These are phyloP conservation scores for Tribolium madens DNA, from an alignment of 1,140 invertebrate species.

Conservation along the genomic window DNA sequence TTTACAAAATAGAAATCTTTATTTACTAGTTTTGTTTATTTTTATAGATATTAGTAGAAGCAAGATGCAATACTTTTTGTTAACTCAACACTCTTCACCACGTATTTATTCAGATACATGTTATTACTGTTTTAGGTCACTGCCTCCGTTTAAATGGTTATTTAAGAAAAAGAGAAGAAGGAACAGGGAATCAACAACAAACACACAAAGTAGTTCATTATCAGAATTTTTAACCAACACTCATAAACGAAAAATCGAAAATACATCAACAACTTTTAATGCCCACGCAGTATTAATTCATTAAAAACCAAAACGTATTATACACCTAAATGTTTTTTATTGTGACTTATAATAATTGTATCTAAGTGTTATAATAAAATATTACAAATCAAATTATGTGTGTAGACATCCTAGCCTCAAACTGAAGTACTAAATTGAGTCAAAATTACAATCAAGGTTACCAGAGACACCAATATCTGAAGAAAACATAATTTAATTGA, in stretches of 20 bases:
- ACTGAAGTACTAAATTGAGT: constrained; percentile 7
- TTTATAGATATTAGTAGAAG: too few species aligned
- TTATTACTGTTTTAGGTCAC: constrained; percentile 63
- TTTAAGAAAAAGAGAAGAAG: constrained; percentile 63
- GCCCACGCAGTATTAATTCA: constrained; percentile 57
- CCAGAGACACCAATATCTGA: not conserved
- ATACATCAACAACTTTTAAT: constrained; percentile 50
- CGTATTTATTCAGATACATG: too few species aligned
- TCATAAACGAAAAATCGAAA: constrained; percentile 50
- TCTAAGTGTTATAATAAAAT: constrained; percentile 14
- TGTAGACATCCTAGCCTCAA: not conserved
- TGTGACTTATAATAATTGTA: constrained; percentile 3
- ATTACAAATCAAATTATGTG: not conserved
- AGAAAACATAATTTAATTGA: not conserved
- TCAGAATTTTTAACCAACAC: constrained; percentile 60
- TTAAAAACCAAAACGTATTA: constrained; percentile 19
- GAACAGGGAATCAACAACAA: constrained; percentile 53
- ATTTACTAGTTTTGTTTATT: too few species aligned
- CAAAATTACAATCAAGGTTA: not conserved
- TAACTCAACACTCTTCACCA: too few species aligned
- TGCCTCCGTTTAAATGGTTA: constrained; percentile 68
- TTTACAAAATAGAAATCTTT: too few species aligned
- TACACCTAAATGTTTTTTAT: not conserved
- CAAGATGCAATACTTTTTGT: too few species aligned
- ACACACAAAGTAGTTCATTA: constrained; percentile 59